phyloP scores from a whole-genome alignment of 1,140 invertebrate species.

The Caerostris darwini region DNA sequence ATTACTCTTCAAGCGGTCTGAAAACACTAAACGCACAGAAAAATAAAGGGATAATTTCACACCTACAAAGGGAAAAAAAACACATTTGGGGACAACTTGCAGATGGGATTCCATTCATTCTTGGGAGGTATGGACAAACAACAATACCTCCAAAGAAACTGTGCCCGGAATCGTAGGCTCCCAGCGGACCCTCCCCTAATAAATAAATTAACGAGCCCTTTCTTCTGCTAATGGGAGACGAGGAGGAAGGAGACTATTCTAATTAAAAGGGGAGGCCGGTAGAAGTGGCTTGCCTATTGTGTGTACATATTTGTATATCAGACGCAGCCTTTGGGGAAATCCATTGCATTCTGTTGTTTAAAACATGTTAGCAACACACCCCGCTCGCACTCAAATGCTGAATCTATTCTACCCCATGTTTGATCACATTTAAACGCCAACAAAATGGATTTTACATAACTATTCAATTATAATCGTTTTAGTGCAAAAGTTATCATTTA shows the following conservation, averaged over 20 bases:
- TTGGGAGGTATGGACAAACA: no score
- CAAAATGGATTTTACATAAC: no score
- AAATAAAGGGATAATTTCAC: no score
- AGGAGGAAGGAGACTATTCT: not conserved
- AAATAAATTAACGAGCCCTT: conserved; percentile 58
- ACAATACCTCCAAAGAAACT: not conserved
- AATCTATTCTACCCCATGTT: not conserved
- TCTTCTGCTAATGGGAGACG: conserved; percentile 31
- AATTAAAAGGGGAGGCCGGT: conserved; percentile 56
- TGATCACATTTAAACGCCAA: not conserved
- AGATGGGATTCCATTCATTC: no score
- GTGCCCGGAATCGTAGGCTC: not conserved
- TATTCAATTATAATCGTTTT: no score
- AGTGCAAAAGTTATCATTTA: no score
- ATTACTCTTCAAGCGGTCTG: no score
- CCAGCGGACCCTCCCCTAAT: not conserved
- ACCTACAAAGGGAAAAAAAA: no score
- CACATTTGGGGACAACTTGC: no score
- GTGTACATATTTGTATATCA: conserved; percentile 74
- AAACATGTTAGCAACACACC: conserved; percentile 13
- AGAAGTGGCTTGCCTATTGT: conserved; percentile 53
- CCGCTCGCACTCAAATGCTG: not conserved
- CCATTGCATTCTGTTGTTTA: conserved; percentile 65
- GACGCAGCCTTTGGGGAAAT: conserved; percentile 71
- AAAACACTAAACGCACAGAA: no score